Base-by-base conservation (phyloP, 2,888 invertebrate genomes). In the Drosophila rubida region DNA sequence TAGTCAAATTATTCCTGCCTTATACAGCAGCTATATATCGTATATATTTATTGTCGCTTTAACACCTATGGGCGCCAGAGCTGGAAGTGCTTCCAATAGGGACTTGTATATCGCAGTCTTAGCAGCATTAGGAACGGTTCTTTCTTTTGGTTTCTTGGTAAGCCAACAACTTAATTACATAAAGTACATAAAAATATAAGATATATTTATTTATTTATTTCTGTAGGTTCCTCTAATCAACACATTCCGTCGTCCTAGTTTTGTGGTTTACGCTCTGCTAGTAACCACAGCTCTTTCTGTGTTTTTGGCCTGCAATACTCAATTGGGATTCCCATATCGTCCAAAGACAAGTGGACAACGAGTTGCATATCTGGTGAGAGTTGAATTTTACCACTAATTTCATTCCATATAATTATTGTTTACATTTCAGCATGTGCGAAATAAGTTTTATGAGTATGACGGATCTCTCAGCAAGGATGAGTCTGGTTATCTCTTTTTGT, bases 11-110 rank as follows among this genome's bases (percentile, higher is more conserved):
- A 64, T 93, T 19, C 93, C 93, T 0, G 89, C 92, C 41, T 64
- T 93, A 4, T 90, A 93, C 46, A 86, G 91, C 8, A 80, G 92
- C 9, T 94, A 94, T 78, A 73, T 93, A 13, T 88, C 92, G 30
- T 89, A 93, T 67, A 90, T 91, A n/a, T 90, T 93, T 11, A 90
- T 93, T n/a, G 91, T 91, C 14, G 90, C 93, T 44, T 93, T 94
- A 55, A 92, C 94, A 6, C 95, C 95, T 0, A 93, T 94, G 74
- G 93, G 93, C 91, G 95, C 93, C 0, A 91, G 94, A 6, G 88
- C n/a, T 9, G 79, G 82, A 1, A 84, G 86, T n/a, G 67, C 88
- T 0, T 75, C 88, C 0, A 93, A 93, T 77, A 93, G 94, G 0
- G 95, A 95, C 73, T 62, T 94, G 1, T 80, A 93, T 25, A 92